These are phyloP conservation scores for Poeciliopsis occidentalis DNA, from an alignment of 2,113 vertebrate genomes.

Conservation along the genomic window DNA sequence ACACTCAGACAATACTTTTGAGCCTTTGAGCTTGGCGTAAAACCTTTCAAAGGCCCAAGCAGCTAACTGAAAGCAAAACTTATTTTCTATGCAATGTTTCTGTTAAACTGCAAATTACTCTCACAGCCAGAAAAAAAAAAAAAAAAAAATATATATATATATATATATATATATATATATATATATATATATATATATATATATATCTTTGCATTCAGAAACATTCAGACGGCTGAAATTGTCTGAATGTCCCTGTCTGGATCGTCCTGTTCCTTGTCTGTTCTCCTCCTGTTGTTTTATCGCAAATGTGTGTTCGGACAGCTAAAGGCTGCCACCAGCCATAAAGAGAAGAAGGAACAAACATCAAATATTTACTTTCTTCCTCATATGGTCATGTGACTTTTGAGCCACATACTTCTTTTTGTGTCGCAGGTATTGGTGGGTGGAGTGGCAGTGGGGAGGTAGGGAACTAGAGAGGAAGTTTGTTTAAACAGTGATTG, in stretches of 20 bases:
- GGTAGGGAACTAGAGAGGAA: not conserved
- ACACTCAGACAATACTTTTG: conserved; percentile 12
- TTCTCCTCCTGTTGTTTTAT: conserved; percentile 68
- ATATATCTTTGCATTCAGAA: conserved; percentile 29
- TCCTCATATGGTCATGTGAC: conserved; percentile 68
- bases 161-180: too few species aligned
- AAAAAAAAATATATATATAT: too few species aligned
- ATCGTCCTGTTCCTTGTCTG: conserved; percentile 51
- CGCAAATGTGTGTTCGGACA: conserved; percentile 75
- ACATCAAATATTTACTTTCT: conserved; percentile 80
- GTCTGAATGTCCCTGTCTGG: too few species aligned
- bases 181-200: too few species aligned
- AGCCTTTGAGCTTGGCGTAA: conserved; percentile 30
- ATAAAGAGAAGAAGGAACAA: conserved; percentile 77
- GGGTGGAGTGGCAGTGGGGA: not conserved
- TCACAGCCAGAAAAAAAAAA: conserved; percentile 9
- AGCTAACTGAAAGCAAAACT: conserved; percentile 38
- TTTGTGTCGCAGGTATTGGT: conserved; percentile 52
- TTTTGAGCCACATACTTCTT: conserved; percentile 66
- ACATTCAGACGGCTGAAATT: conserved; percentile 59
- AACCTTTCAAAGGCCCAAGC: conserved; percentile 19
- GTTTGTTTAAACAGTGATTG: conserved; percentile 45
- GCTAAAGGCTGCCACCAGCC: conserved; percentile 68
- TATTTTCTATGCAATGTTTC: conserved; percentile 25
- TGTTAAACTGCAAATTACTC: conserved; percentile 20